Base-by-base conservation (phyloP, 2,113 vertebrate species). In the Ciconia maguari region DNA sequence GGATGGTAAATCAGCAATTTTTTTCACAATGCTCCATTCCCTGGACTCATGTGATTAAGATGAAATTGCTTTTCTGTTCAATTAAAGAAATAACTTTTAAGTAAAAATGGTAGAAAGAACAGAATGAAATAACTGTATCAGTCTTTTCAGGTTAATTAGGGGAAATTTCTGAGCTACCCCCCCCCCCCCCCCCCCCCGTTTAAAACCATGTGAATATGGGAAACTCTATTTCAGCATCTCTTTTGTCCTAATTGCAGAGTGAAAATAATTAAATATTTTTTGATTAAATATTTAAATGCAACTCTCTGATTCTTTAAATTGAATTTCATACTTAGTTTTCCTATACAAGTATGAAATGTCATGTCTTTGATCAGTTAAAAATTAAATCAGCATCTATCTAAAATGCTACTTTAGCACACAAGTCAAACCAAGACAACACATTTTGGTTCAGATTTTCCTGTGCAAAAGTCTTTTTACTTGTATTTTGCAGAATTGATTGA, bases 211-310 rank as follows among this genome's bases (percentile, higher is more conserved):
- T n/a, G 91, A 87, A 57, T 62, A 68, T 12, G 61, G 55, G 42
- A 94, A 97, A 57, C 8, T 49, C 68, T 78, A 8, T 76, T 89
- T 93, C 91, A 97, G 78, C 66, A 36, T 42, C 48, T 72, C 15
- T 91, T 91, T 94, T 79, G 38, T 51, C 89, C 46, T 87, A 76
- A 80, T 26, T 93, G 44, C 13, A 87, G 54, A 57, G 6, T 24
- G 24, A 92, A 92, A 89, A 91, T 74, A 90, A 95, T 79, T 61
- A 68, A 83, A 54, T 70, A 64, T 41, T 96, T 91, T 93, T 83
- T 62, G 82, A 85, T 94, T 92, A 68, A 93, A 57, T 83, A 65
- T 70, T 84, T 57, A 93, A 95, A 69, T 80, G 25, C 25, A 94
- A 54, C 12, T 72, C 75, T 68, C 54, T 77, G 78, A 36, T 83